A percentile compares a stretch with the other conserved stretches of the same genome.
These are phyloP conservation scores for Montipora sp. DNA, from an alignment of 64 coral and sea anemone species.

Conservation along the genomic window DNA sequence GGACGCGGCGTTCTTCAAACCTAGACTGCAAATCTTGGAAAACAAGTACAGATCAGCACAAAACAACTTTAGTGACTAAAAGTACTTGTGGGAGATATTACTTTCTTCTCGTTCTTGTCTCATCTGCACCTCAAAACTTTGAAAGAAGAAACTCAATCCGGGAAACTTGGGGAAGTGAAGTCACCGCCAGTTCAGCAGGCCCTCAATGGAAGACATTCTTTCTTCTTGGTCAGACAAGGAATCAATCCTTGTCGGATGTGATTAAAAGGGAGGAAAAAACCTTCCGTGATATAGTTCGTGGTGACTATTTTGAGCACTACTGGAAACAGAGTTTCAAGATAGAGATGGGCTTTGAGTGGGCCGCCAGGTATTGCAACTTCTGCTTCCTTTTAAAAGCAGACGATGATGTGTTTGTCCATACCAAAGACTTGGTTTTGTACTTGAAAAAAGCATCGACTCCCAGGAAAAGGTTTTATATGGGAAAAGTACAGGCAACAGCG, in stretches of 20 bases:
- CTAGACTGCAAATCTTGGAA: constrained; percentile 9
- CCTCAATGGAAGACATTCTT: constrained; percentile 52
- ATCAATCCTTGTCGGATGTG: constrained; percentile 14
- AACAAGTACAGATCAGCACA: background rate
- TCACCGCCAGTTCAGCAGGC: background rate
- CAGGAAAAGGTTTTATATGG: constrained; percentile 42
- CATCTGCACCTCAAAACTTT: constrained; percentile 48
- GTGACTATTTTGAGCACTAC: constrained; percentile 45
- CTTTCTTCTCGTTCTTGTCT: constrained; percentile 58
- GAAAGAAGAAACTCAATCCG: constrained; percentile 63
- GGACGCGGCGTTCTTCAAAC: background rate
- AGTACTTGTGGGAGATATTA: constrained; percentile 8
- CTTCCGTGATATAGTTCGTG: constrained; percentile 60
- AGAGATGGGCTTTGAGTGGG: constrained; percentile 67
- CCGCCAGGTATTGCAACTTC: constrained; percentile 56
- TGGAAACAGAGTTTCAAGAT: constrained; percentile 63
- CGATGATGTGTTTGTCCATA: constrained; percentile 64
- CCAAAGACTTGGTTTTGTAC: constrained; percentile 21
- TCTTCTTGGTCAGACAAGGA: constrained; percentile 48
- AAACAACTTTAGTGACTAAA: constrained; percentile 8
- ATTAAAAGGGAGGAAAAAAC: constrained; percentile 7
- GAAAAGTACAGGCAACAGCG: constrained; percentile 22
- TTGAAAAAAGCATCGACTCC: constrained; percentile 20
- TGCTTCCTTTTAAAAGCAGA: constrained; percentile 64
- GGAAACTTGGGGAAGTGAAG: constrained; percentile 55